Evolutionary conservation across 2,888 invertebrate species (phyloP), one percentile per base, ranked within the genome.

Genomic region (Rhyacophila evoluta): DNA sequence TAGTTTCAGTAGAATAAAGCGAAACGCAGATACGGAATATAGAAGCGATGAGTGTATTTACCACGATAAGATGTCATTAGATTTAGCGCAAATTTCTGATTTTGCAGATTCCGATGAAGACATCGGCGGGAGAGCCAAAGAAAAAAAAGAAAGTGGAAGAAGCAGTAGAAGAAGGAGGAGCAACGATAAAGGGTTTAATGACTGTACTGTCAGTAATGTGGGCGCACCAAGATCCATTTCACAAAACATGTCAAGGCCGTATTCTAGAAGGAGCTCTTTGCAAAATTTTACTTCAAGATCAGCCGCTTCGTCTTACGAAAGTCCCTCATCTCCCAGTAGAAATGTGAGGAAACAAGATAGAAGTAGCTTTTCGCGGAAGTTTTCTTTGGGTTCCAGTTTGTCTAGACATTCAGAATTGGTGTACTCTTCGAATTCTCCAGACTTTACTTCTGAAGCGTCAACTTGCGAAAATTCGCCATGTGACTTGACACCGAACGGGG

Each of bases 61-160:
- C 27, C 79, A 72, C 25, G 81, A 82, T 37, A 77, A 79, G 11
- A 76, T 82, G 75, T 79, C 81, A 5, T 19, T 82, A 12, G 81
- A 82, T 29, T 73, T 82, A 2, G 80, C 81, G 27, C 76, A 75
- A 25, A 73, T 80, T 27, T 81, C 82, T 0, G 82, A 82, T 38
- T 79, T 79, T 67, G 79, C 78, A 11, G 82, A 82, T 38, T 81
- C 82, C 3, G 82, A 82, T 39, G 82, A 81, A 33, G 72, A 74
- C n/a, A 77, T 74, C 19, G n/a, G 10, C 12, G 25, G 33, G 28
- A 28, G 67, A 37, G 76, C 70, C 36, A 67, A 33, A 25, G 69
- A 69, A 37, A 69, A 12, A 10, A 74, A 72, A 39, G 29, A 36
- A 11, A 37, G 39, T 12, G 73, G 55, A 12, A 41, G 75, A 37